These are phyloP conservation scores for Drosophila helvetica DNA, from an alignment of 2,888 invertebrate species.

Conservation along the genomic window DNA sequence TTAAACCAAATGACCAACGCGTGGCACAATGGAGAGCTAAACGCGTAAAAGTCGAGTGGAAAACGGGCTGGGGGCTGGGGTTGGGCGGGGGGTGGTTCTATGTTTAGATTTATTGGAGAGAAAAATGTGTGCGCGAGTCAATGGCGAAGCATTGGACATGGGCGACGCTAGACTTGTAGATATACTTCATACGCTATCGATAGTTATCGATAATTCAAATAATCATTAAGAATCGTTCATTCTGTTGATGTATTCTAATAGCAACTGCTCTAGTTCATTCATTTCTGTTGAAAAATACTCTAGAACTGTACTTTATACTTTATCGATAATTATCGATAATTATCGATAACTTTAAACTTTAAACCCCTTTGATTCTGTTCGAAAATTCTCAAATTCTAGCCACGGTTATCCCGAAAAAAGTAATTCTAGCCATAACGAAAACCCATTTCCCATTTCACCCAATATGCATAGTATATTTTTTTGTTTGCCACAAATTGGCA, in stretches of 20 bases:
- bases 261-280: too few species aligned
- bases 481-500: constrained; percentile 57
- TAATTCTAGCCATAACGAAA: constrained; percentile 37
- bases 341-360: too few species aligned
- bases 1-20: constrained; percentile 53
- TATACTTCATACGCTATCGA: background rate
- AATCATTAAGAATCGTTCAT: rapidly evolving
- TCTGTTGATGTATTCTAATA: too few species aligned
- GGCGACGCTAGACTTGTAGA: background rate
- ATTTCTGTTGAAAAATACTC: too few species aligned
- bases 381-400: rapidly evolving
- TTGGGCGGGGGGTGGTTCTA: background rate
- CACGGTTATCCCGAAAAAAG: constrained; percentile 3
- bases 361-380: too few species aligned
- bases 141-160: background rate
- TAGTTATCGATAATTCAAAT: background rate
- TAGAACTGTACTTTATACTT: too few species aligned
- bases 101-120: constrained; percentile 20
- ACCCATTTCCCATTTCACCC: constrained; percentile 19
- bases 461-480: constrained; percentile 17
- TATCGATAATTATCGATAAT: too few species aligned
- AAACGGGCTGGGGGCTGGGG: background rate
- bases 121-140: constrained; percentile 18
- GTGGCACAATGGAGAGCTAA: constrained; percentile 53
- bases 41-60: constrained; percentile 24